A percentile compares a stretch with the other conserved stretches of the same genome.
Conservation (phyloP, 2,888 invertebrate species). For the Chironomus tentans region DNA sequence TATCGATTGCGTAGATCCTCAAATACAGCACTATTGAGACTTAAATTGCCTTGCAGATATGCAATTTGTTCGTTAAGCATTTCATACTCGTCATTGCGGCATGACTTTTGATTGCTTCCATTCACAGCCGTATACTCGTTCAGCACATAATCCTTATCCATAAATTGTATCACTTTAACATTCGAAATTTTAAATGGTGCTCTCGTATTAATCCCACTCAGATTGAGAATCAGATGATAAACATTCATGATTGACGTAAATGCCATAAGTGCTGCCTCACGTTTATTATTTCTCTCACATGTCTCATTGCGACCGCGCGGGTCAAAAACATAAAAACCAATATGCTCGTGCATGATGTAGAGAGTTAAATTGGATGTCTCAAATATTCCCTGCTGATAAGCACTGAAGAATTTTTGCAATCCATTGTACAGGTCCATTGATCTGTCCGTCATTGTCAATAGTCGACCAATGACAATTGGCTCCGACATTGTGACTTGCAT, state of each 20-base stretch:
- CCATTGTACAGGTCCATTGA: conserved; percentile 44
- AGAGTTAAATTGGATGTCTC: conserved; percentile 41
- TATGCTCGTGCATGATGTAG: conserved; percentile 50
- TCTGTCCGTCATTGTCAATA: background rate
- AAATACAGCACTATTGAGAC: conserved; percentile 50
- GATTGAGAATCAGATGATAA: conserved; percentile 36
- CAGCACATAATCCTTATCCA: background rate
- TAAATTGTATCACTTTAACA: background rate
- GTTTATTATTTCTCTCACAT: conserved; percentile 37
- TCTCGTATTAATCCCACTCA: conserved; percentile 31
- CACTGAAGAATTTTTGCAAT: conserved; percentile 47
- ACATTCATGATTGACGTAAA: conserved; percentile 35
- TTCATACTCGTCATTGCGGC: conserved; percentile 47
- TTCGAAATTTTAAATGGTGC: conserved; percentile 1
- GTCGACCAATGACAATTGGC: conserved; percentile 7
- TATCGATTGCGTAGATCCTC: conserved; percentile 51
- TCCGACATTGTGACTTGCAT: conserved; percentile 6
- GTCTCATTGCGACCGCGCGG: conserved; percentile 41
- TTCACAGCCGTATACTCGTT: background rate
- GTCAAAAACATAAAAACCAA: conserved; percentile 54
- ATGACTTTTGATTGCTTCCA: background rate
- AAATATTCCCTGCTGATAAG: conserved; percentile 47
- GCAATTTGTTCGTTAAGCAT: conserved; percentile 49
- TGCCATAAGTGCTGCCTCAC: conserved; percentile 46
- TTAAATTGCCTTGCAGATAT: conserved; percentile 49